Evolutionary conservation across 2,797 vertebrate species (phyloP).

Genomic region (Austrolebias charrua): DNA sequence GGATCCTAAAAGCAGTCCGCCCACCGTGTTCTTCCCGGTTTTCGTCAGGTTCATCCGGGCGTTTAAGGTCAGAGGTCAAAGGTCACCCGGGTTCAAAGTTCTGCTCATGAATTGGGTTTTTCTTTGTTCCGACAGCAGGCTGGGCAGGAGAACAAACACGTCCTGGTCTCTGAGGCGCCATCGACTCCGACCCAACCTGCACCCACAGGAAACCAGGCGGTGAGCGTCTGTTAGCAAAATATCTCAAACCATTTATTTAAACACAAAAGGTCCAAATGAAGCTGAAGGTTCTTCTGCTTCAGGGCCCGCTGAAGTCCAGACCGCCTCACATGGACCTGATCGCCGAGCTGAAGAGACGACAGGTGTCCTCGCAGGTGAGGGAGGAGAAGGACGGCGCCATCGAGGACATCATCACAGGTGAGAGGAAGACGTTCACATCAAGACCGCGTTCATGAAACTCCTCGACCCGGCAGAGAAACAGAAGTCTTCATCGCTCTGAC

Average conservation of each 20-base stretch:
- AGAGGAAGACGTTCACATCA: too few relatives aligned
- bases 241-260: not conserved
- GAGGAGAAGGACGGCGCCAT: constrained; percentile 93
- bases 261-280: not conserved
- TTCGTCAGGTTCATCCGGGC: constrained; percentile 90
- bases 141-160: constrained; percentile 85
- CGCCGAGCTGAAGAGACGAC: constrained; percentile 89
- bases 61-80: constrained; percentile 84
- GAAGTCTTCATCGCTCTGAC: too few relatives aligned
- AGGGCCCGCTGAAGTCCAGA: constrained; percentile 74
- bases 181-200: constrained; percentile 39
- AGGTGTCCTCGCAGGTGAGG: constrained; percentile 87
- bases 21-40: constrained; percentile 88
- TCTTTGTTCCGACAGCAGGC: constrained; percentile 79
- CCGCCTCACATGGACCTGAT: constrained; percentile 90
- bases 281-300: not conserved
- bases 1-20: constrained; percentile 86
- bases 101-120: not conserved
- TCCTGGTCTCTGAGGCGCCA: constrained; percentile 50
- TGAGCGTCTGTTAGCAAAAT: not conserved
- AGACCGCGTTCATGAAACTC: too few relatives aligned
- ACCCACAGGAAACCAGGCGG: constrained; percentile 43
- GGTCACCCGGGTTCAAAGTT: too few relatives aligned
- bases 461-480: too few relatives aligned
- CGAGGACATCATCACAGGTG: constrained; percentile 95